Base-by-base conservation (phyloP, 1,140 invertebrate genomes). In the Phocides pigmalion region DNA sequence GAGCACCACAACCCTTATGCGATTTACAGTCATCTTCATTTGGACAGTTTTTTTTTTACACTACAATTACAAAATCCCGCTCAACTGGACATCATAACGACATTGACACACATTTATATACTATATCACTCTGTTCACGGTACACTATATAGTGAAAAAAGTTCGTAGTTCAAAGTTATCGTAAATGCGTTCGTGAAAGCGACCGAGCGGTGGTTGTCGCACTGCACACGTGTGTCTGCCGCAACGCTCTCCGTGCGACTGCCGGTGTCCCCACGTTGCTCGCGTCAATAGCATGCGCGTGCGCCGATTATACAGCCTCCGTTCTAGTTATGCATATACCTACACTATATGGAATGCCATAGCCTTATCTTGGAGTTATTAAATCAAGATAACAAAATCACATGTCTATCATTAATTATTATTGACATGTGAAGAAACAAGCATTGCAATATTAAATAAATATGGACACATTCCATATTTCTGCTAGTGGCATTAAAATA, bases 1-100 rank as follows among this genome's bases (percentile, higher is more conserved):
- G 70, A 95, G 90, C 76, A 95, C 94, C 87, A 95, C 94, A 82
- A 95, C 94, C 89, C 94, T 93, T 87, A 95, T 94, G 77, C 94
- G 93, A 87, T 94, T 95, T 79, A 95, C 89, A 82, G 89, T 91
- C 87, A 91, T 91, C 87, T 91, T 91, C 89, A 91, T 91, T 87
- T 87, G 85, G 81, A 79, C 62, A 78, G 79, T 64, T 85, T 82
- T 69, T 67, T 69, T 70, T 74, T 73, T 73, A n/a, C 75, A 80
- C 74, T 58, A 59, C 44, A 42, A 74, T 44, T 8, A 66, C 50
- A 71, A 80, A 77, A 66, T 64, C 41, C 53, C 35, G 16, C 61
- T 80, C 70, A 87, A 70, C 62, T 54, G 41, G 76, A 79, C 85
- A 88, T 87, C 25, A 54, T 76, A 37, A 41, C 35, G 39, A 61